A percentile compares a stretch with the other conserved stretches of the same genome.
phyloP scores from a whole-genome alignment of 2,797 vertebrate species.

The Pangasius sanitwongsei region DNA sequence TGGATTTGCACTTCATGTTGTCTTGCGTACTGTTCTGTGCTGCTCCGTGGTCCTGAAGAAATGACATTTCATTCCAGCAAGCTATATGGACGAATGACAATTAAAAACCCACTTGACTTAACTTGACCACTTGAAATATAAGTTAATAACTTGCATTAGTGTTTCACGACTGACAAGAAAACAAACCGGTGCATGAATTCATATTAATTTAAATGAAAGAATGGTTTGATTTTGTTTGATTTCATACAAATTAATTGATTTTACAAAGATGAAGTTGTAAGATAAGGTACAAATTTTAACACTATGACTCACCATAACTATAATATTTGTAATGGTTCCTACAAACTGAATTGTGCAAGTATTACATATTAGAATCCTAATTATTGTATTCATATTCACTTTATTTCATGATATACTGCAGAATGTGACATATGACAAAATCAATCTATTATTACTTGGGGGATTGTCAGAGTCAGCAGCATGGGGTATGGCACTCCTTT shows the following conservation, averaged over 20 bases:
- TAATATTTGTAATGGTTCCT: neutral
- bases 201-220: neutral
- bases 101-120: too few relatives aligned
- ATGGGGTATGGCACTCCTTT: constrained; percentile 53
- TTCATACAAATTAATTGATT: neutral
- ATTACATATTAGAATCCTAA: neutral
- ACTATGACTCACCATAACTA: neutral
- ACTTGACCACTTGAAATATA: neutral
- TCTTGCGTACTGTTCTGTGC: too few relatives aligned
- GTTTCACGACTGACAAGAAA: neutral
- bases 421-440: constrained; percentile 25
- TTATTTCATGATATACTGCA: constrained; percentile 1
- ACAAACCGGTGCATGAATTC: neutral
- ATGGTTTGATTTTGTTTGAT: neutral
- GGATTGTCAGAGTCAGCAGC: constrained; percentile 44
- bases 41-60: too few relatives aligned
- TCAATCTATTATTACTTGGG: constrained; percentile 32
- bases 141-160: neutral
- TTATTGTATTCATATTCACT: neutral
- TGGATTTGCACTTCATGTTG: too few relatives aligned
- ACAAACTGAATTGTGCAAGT: neutral
- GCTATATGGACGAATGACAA: too few relatives aligned
- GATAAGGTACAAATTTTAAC: constrained; percentile 4
- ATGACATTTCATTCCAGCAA: too few relatives aligned
- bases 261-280: neutral